Percentiles rank a stretch among this genome's conserved stretches.
phyloP scores from a whole-genome alignment of 2,113 vertebrate genomes.

The Ochotona princeps region DNA sequence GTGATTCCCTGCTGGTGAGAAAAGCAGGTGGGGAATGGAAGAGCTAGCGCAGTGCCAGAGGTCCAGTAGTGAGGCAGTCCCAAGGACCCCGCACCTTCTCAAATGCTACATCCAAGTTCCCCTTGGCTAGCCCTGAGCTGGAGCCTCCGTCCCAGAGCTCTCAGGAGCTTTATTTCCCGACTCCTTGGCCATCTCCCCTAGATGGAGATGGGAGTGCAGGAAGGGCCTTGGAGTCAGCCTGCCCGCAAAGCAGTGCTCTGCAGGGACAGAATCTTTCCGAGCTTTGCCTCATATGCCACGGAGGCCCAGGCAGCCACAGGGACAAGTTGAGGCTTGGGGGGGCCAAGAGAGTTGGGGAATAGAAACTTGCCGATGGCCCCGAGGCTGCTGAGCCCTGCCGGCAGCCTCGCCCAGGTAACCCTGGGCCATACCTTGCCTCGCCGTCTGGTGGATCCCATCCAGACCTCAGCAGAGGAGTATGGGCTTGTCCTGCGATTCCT shows the following conservation, averaged over 20 bases:
- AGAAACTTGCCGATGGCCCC: constrained; percentile 28
- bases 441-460: background rate
- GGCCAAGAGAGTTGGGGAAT: background rate
- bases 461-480: constrained; percentile 14
- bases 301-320: background rate
- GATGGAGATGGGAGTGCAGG: background rate
- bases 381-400: background rate
- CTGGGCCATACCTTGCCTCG: background rate
- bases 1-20: background rate
- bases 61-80: background rate
- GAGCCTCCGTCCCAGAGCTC: background rate
- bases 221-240: background rate
- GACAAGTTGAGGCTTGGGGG: constrained; percentile 47
- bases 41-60: background rate
- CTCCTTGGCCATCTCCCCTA: background rate
- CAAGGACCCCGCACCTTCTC: background rate
- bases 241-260: background rate
- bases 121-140: background rate
- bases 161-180: background rate
- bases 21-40: background rate
- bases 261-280: background rate
- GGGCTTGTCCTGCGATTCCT: constrained; percentile 23
- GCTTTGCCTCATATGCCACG: background rate
- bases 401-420: background rate
- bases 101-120: background rate